Base-by-base conservation (phyloP, 2,888 invertebrate genomes). In the Dexiosoma caninum region DNA sequence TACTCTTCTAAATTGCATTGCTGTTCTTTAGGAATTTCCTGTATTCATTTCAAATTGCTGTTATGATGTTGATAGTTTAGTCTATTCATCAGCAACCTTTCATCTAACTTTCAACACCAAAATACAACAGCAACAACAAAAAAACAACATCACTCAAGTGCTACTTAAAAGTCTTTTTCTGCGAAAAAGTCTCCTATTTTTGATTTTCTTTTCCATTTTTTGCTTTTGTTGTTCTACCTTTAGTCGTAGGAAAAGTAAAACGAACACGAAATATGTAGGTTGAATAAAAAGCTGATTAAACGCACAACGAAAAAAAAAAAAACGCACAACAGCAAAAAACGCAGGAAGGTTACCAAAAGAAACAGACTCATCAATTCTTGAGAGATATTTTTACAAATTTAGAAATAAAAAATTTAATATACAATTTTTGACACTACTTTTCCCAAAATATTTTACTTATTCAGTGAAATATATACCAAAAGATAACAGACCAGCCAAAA, bases 251-350 rank as follows among this genome's bases (percentile, higher is more conserved):
- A n/a, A n/a, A n/a, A n/a, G n/a, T 32, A 55, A 49, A 57, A 60
- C 64, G 40, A 53, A 66, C 76, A n/a, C 67, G 57, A 81, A 81
- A 76, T 72, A n/a, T n/a, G n/a, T n/a, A 57, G 72, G 76, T 81
- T 72, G 62, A 55, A 72, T 66, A 57, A 57, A 75, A 77, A 81
- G 80, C 66, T 67, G 80, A 76, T 81, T 81, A 77, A 76, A 72
- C 64, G 62, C 49, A 81, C 72, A 76, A 69, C 72, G 55, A 62
- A 67, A 21, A 9, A 9, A 44, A 69, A 57, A 57, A 35, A n/a
- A 35, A 70, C 10, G 21, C 0, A n/a, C n/a, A n/a, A n/a, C n/a
- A n/a, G n/a, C 4, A 14, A 51, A 19, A 71, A 53, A 49, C 8
- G 35, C 51, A 57, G 62, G 71, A 66, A 59, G 76, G 42, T 55